Evolutionary conservation across 2,113 vertebrate species (phyloP).

Genomic region (Chaetodon trifascialis): DNA sequence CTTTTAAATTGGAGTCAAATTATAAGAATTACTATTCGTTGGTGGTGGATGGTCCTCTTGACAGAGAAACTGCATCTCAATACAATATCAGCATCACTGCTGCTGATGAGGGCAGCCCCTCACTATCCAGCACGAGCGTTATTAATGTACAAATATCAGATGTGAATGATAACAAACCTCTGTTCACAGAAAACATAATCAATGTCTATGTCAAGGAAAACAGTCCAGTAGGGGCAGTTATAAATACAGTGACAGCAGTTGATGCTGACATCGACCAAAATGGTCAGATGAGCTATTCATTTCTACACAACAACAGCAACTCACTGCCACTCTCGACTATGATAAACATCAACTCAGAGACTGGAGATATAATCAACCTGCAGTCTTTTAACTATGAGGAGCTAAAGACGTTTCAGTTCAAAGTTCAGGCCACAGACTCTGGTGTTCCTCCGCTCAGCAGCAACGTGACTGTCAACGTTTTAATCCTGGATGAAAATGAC

Average conservation of each 20-base stretch:
- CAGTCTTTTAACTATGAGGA: too few relatives aligned
- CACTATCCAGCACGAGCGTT: not conserved
- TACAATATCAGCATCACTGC: slow-evolving; percentile 87
- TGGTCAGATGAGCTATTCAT: slow-evolving; percentile 61
- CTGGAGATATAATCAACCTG: not conserved
- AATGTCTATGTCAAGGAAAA: slow-evolving; percentile 50
- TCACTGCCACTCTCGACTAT: slow-evolving; percentile 10
- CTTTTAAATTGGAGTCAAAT: slow-evolving; percentile 79
- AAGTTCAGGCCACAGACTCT: too few relatives aligned
- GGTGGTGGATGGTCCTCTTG: slow-evolving; percentile 82
- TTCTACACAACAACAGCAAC: slow-evolving; percentile 33
- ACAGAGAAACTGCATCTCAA: slow-evolving; percentile 82
- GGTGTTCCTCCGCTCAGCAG: too few relatives aligned
- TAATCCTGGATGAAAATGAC: too few relatives aligned
- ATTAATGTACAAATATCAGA: not conserved
- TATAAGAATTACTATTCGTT: slow-evolving; percentile 86
- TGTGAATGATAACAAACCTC: slow-evolving; percentile 82
- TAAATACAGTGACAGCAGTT: slow-evolving; percentile 64
- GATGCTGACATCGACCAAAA: slow-evolving; percentile 76
- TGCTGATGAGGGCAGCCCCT: slow-evolving; percentile 11
- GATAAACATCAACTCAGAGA: slow-evolving; percentile 73
- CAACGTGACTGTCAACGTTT: too few relatives aligned
- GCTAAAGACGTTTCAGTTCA: too few relatives aligned
- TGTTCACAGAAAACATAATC: slow-evolving; percentile 72
- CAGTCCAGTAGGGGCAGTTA: slow-evolving; percentile 49